These are phyloP conservation scores for Chromis chromis DNA, from an alignment of 2,797 vertebrate genomes.

Conservation along the genomic window DNA sequence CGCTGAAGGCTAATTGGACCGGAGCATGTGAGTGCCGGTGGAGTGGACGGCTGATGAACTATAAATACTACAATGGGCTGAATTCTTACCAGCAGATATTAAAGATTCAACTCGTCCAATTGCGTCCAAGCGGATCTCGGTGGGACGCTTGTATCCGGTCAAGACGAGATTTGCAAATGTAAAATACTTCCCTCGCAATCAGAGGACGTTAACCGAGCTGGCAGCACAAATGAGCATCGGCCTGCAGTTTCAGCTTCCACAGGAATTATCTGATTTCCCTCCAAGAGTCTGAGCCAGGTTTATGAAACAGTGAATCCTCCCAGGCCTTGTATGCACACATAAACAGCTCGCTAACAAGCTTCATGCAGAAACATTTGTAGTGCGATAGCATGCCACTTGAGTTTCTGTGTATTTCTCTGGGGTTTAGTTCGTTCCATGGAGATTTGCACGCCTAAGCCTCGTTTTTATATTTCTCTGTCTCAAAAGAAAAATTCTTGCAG, in stretches of 20 bases:
- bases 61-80: slow-evolving; percentile 13
- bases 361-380: neutral
- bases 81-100: slow-evolving; percentile 10
- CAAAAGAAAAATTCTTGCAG: too few relatives aligned
- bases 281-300: slow-evolving; percentile 37
- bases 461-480: neutral
- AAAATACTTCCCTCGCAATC: neutral
- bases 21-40: slow-evolving; percentile 15
- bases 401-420: neutral
- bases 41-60: slow-evolving; percentile 20
- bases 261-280: slow-evolving; percentile 38
- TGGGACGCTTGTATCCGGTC: slow-evolving; percentile 19
- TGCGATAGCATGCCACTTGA: neutral
- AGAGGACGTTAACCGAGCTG: slow-evolving; percentile 26
- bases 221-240: slow-evolving; percentile 19
- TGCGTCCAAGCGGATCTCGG: slow-evolving; percentile 11
- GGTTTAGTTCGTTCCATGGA: neutral
- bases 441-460: slow-evolving; percentile 8
- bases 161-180: slow-evolving; percentile 16
- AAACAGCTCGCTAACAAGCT: neutral
- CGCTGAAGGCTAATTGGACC: slow-evolving; percentile 42
- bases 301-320: slow-evolving; percentile 12
- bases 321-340: neutral
- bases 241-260: slow-evolving; percentile 38
- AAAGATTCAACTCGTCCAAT: slow-evolving; percentile 15